Evolutionary conservation across 2,113 vertebrate species (phyloP).

Genomic region (Cathartes aura): DNA sequence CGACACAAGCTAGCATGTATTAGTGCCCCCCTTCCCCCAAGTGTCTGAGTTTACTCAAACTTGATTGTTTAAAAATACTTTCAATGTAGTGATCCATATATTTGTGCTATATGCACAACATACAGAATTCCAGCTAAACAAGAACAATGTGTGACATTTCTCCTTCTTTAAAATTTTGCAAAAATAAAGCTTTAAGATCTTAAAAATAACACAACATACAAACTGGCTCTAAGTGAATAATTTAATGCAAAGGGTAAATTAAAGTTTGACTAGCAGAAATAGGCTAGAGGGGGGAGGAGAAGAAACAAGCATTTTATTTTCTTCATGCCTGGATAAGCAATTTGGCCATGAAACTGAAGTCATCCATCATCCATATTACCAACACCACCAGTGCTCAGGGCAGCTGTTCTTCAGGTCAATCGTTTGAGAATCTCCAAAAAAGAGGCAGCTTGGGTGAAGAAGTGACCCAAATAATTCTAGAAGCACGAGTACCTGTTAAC

Average conservation of each 20-base stretch:
- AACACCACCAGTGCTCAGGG: slow-evolving; percentile 51
- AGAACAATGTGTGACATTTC: not conserved
- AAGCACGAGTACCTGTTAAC: not conserved
- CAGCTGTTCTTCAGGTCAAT: not conserved
- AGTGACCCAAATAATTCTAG: slow-evolving; percentile 13
- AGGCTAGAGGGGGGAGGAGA: not conserved
- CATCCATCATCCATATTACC: slow-evolving; percentile 74
- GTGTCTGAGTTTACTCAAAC: not conserved
- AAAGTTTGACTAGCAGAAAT: slow-evolving; percentile 31
- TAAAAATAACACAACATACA: not conserved
- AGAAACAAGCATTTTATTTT: slow-evolving; percentile 62
- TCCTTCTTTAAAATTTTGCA: slow-evolving; percentile 11
- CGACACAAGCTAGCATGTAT: not conserved
- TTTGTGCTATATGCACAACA: not conserved
- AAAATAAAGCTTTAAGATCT: slow-evolving; percentile 12
- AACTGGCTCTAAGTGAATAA: slow-evolving; percentile 20
- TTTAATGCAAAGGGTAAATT: not conserved
- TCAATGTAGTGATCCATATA: not conserved
- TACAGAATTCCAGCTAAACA: slow-evolving; percentile 15
- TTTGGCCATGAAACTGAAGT: slow-evolving; percentile 60
- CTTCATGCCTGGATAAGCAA: slow-evolving; percentile 77
- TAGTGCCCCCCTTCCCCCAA: not conserved
- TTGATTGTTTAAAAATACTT: not conserved
- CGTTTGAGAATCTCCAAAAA: not conserved
- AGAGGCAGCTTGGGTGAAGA: not conserved